Base-by-base conservation (phyloP, 2,888 invertebrate species). In the Cerastoderma edule region DNA sequence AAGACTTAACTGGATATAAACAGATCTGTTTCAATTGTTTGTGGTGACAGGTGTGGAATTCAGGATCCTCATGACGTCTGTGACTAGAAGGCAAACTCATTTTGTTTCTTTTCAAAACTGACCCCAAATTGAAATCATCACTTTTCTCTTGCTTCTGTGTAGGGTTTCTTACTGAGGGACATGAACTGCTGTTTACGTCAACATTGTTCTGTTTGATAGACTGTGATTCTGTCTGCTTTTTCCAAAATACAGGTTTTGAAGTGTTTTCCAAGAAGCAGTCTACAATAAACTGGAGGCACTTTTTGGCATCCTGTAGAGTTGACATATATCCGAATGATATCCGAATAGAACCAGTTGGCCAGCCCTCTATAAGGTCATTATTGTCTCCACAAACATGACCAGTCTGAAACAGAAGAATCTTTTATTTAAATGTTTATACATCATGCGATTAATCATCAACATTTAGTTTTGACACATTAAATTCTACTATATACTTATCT, bases 281-380 rank as follows among this genome's bases (percentile, higher is more conserved):
- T 64, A 94, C 94, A 67, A 98, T 95, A 95, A 98, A 96, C 57
- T 93, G 85, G 10, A 98, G 91, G 27, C 98, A 93, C 83, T 93
- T 94, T 73, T 96, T 95, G 0, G 95, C 96, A 91, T 98, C 96
- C 67, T 94, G 91, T 73, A 94, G 93, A 0, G 95, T 95, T 13
- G 97, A 97, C 95, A 96, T 96, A 89, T 97, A 97, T 24, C 99
- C 99, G 91, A 99, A 97, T 0, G 99, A 99, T 3, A 96, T 95
- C 88, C 99, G 94, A 16, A 98, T 95, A 1, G 98, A 97, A 10
- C 99, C 99, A 0, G 98, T 98, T 0, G 99, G 99, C 83, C 94
- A 94, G 0, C 97, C 98, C 88, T 97, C 94, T 3, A 98, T 94
- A 67, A 98, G 93, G 93, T 98, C 98, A 77, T 95, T 94, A 88